Conservation (phyloP, 1,140 invertebrate species). For the Drosophila nebulosa region DNA sequence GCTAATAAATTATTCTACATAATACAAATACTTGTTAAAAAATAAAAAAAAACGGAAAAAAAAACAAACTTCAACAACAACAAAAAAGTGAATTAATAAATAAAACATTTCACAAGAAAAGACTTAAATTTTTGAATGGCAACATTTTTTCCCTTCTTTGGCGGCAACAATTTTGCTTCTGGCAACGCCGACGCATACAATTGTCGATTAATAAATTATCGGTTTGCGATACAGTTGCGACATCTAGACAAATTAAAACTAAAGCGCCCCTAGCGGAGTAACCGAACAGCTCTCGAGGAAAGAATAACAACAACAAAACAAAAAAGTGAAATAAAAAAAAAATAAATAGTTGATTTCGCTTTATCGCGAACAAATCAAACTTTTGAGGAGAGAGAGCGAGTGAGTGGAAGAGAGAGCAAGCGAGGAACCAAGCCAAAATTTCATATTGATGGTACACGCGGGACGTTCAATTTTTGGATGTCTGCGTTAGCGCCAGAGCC, state of each 20-base stretch:
- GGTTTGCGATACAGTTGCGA: background rate
- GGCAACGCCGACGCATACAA: background rate
- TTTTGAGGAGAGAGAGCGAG: background rate
- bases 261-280: background rate
- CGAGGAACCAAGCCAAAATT: background rate
- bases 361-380: background rate
- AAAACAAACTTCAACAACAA: background rate
- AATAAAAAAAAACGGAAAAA: background rate
- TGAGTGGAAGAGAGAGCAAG: background rate
- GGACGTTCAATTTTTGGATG: background rate
- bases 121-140: background rate
- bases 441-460: background rate
- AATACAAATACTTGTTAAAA: constrained; percentile 5
- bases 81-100: constrained; percentile 1
- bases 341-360: background rate
- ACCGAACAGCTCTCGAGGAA: background rate
- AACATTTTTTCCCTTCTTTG: background rate
- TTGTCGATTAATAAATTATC: background rate
- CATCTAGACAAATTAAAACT: background rate
- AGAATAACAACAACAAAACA: background rate
- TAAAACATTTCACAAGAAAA: background rate
- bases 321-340: background rate
- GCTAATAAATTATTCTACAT: constrained; percentile 63
- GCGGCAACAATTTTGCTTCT: background rate
- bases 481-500: constrained; percentile 3